phyloP scores from a whole-genome alignment of 2,797 vertebrate species.

The Cirrhinus mrigala region DNA sequence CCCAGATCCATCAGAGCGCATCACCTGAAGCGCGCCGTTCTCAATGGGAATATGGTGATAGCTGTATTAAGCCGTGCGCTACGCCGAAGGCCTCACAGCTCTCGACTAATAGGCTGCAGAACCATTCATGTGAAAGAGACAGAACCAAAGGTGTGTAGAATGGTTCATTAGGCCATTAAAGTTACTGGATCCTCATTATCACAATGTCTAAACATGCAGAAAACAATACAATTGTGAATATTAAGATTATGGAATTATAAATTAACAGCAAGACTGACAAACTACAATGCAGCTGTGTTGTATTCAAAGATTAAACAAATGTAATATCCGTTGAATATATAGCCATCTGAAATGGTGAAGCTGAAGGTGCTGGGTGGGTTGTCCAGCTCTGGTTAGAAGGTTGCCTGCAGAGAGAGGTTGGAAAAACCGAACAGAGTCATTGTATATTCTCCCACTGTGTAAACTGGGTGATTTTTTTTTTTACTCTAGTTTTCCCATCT shows the following conservation, averaged over 20 bases:
- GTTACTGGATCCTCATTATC: neutral
- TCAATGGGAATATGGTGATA: conserved; percentile 1
- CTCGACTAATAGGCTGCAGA: conserved; percentile 22
- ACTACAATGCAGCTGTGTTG: neutral
- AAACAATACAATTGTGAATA: neutral
- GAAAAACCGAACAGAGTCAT: neutral
- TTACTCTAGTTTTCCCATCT: conserved; percentile 7
- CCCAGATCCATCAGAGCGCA: neutral
- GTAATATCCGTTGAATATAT: too few relatives aligned
- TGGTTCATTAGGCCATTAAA: neutral
- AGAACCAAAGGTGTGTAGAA: neutral
- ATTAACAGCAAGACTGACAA: neutral
- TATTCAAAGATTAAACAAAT: too few relatives aligned
- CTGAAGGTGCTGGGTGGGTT: neutral
- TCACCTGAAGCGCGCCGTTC: neutral
- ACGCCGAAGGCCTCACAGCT: neutral
- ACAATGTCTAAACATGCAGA: neutral
- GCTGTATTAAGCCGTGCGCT: neutral
- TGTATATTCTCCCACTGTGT: neutral
- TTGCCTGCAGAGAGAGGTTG: neutral
- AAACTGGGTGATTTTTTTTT: conserved; percentile 6
- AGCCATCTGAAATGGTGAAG: neutral
- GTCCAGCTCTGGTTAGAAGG: neutral
- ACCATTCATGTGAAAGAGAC: neutral
- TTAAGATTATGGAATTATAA: neutral